Evolutionary conservation across 2,113 vertebrate genomes (phyloP).

Genomic region (Myotis brandtii): DNA sequence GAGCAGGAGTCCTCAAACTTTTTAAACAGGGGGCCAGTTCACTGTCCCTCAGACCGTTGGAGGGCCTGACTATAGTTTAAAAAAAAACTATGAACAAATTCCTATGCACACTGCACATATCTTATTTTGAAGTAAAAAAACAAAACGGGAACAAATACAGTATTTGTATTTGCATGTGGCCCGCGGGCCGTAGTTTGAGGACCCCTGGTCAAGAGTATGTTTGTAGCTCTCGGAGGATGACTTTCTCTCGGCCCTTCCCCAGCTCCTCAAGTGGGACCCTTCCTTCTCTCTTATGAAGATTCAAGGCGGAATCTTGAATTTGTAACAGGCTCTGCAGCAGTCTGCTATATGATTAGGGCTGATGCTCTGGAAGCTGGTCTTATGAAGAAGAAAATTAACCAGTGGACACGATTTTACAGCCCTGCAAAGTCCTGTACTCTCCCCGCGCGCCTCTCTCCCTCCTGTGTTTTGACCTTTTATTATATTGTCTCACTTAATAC

Average conservation of each 20-base stretch:
- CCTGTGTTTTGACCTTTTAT: background rate
- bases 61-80: too few species aligned
- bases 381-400: background rate
- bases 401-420: background rate
- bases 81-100: too few species aligned
- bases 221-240: background rate
- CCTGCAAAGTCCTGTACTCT: fast-evolving
- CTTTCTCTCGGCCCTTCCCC: background rate
- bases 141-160: too few species aligned
- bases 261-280: background rate
- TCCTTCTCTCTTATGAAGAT: background rate
- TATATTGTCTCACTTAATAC: background rate
- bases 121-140: too few species aligned
- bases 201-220: background rate
- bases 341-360: background rate
- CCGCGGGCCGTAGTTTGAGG: too few species aligned
- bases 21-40: too few species aligned
- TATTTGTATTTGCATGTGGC: too few species aligned
- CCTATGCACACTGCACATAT: too few species aligned
- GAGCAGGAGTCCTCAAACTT: too few species aligned
- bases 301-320: background rate
- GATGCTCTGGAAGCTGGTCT: background rate
- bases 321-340: too few species aligned
- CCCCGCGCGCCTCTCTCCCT: background rate
- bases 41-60: too few species aligned